Percentiles rank a stretch among this genome's conserved stretches.
Evolutionary conservation across 2,888 invertebrate genomes (phyloP).

Genomic region (Baronia brevicornis): DNA sequence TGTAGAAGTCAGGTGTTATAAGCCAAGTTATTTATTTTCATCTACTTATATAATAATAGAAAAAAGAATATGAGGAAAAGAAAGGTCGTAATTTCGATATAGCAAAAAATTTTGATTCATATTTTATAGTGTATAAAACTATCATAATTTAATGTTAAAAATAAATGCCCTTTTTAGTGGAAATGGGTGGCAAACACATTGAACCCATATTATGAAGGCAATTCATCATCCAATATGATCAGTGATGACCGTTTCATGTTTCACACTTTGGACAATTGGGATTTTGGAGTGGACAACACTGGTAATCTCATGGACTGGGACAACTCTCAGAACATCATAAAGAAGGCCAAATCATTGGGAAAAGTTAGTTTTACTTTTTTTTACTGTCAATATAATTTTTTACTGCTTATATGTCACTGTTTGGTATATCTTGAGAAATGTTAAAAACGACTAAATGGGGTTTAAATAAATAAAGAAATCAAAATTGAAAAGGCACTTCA

Average conservation of each 20-base stretch:
- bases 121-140: background rate
- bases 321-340: conserved; percentile 80
- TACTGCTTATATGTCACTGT: too few relatives aligned
- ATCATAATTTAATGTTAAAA: too few relatives aligned
- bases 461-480: too few relatives aligned
- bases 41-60: too few relatives aligned
- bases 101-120: too few relatives aligned
- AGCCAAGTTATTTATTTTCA: too few relatives aligned
- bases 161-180: conserved; percentile 74
- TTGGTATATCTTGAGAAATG: too few relatives aligned
- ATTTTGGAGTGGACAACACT: conserved; percentile 89
- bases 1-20: too few relatives aligned
- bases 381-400: conserved; percentile 5
- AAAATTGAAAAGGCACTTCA: too few relatives aligned
- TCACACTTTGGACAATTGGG: conserved; percentile 86
- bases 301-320: conserved; percentile 86
- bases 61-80: background rate
- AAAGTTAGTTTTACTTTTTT: conserved; percentile 45
- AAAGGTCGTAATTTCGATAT: background rate
- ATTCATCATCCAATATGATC: conserved; percentile 81
- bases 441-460: too few relatives aligned
- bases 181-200: conserved; percentile 90
- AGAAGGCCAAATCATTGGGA: conserved; percentile 60
- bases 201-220: conserved; percentile 95
- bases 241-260: conserved; percentile 90